phyloP scores from a whole-genome alignment of 2,888 invertebrate genomes.

The Amphipoea lucens region DNA sequence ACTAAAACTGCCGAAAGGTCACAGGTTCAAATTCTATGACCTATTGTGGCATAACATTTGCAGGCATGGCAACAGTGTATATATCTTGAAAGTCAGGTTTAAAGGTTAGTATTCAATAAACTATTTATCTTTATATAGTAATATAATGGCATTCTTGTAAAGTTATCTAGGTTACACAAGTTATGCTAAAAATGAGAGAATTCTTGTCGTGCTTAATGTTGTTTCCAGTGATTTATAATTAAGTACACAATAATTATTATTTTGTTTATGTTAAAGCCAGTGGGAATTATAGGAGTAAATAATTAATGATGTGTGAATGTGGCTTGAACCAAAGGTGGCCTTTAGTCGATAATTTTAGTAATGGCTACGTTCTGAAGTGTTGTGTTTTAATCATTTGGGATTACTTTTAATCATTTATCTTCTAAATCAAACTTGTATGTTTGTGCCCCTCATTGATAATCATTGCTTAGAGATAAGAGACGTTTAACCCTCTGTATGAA shows the following conservation, averaged over 20 bases:
- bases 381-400: neutral
- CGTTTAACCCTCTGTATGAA: too few species aligned
- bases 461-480: too few species aligned
- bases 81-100: constrained; percentile 32
- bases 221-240: constrained; percentile 13
- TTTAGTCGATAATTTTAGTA: constrained; percentile 8
- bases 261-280: neutral
- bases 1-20: constrained; percentile 27
- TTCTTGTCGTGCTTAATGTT: constrained; percentile 14
- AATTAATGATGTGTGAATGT: constrained; percentile 19
- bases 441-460: too few species aligned
- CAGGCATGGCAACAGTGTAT: constrained; percentile 34
- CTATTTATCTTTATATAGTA: constrained; percentile 8
- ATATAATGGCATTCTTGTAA: constrained; percentile 26
- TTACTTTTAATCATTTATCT: neutral
- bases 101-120: constrained; percentile 45
- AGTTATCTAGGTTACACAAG: constrained; percentile 30
- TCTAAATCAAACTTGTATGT: neutral
- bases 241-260: neutral
- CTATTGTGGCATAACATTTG: constrained; percentile 43
- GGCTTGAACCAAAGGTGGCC: constrained; percentile 8
- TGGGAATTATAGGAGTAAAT: constrained; percentile 11
- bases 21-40: constrained; percentile 32
- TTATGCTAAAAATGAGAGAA: constrained; percentile 45
- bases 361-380: neutral